A percentile compares a stretch with the other conserved stretches of the same genome.
Conservation (phyloP, 1,140 invertebrate genomes). For the Branchinecta lindahli region DNA sequence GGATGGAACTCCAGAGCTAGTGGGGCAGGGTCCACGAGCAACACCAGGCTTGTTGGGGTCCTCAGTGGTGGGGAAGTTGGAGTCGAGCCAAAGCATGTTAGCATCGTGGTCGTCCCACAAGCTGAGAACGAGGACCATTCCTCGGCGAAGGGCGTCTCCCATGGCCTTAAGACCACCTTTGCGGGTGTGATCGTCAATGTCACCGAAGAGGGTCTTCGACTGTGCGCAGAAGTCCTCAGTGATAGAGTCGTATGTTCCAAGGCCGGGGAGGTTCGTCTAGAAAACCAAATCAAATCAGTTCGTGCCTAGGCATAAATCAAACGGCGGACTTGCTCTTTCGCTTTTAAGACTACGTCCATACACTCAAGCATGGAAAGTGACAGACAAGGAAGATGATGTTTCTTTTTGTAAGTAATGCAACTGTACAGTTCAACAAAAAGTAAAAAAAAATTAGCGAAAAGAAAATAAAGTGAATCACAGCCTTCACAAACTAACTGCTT, state of each 20-base stretch:
- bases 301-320: neutral
- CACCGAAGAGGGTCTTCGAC: conserved; percentile 22
- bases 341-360: too few species aligned
- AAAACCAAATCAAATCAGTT: neutral
- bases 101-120: conserved; percentile 24
- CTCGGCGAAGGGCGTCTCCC: conserved; percentile 21
- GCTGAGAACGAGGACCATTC: conserved; percentile 23
- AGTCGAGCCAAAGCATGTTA: conserved; percentile 24
- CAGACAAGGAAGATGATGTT: too few species aligned
- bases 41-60: conserved; percentile 22
- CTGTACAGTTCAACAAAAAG: too few species aligned
- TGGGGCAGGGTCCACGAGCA: conserved; percentile 22
- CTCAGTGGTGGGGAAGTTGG: conserved; percentile 20
- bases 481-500: too few species aligned
- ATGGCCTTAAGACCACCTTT: conserved; percentile 22
- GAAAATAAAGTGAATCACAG: too few species aligned
- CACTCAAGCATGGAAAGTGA: too few species aligned
- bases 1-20: conserved; percentile 20
- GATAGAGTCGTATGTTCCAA: conserved; percentile 22
- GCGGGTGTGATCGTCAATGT: conserved; percentile 19
- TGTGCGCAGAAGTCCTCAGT: conserved; percentile 21
- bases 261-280: conserved; percentile 18
- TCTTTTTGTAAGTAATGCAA: too few species aligned
- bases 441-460: too few species aligned
- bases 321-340: too few species aligned